Evolutionary conservation across 2,888 invertebrate genomes (phyloP).

Genomic region (Fragum whitleyi): DNA sequence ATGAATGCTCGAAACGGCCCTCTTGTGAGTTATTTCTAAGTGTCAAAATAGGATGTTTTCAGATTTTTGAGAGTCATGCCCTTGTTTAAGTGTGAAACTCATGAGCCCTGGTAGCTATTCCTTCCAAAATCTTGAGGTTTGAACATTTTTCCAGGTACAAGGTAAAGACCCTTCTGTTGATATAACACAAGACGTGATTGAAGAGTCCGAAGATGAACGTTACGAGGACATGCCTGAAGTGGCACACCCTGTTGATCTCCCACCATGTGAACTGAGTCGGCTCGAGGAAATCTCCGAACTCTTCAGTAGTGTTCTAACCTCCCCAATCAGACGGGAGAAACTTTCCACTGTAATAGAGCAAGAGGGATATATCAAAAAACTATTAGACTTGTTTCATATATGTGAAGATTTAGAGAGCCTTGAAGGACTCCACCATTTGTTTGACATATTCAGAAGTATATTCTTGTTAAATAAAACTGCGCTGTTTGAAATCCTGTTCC

Average conservation of each 20-base stretch:
- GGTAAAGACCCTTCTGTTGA: conserved; percentile 99
- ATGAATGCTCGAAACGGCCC: no score
- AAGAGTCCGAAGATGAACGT: conserved; percentile 91
- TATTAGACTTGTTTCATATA: conserved; percentile 97
- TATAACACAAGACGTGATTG: conserved; percentile 91
- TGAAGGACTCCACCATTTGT: conserved; percentile 94
- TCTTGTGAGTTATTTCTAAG: no score
- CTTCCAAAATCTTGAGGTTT: no score
- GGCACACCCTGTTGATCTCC: conserved; percentile 96
- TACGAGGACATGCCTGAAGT: conserved; percentile 98
- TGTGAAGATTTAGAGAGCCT: conserved; percentile 98
- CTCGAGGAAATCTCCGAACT: conserved; percentile 97
- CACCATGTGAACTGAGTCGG: conserved; percentile 96
- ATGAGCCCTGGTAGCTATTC: no score
- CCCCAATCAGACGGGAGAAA: conserved; percentile 96
- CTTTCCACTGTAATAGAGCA: conserved; percentile 96
- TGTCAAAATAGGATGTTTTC: no score
- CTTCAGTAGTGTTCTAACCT: conserved; percentile 88
- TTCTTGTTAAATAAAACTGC: conserved; percentile 99
- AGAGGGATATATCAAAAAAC: conserved; percentile 97
- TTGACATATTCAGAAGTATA: conserved; percentile 99
- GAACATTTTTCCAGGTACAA: conserved; percentile 91
- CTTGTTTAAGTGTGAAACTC: no score
- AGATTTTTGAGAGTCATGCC: no score
- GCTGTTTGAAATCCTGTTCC: conserved; percentile 98